Evolutionary conservation across 2,888 invertebrate genomes (phyloP).

Genomic region (Baccha elongata): DNA sequence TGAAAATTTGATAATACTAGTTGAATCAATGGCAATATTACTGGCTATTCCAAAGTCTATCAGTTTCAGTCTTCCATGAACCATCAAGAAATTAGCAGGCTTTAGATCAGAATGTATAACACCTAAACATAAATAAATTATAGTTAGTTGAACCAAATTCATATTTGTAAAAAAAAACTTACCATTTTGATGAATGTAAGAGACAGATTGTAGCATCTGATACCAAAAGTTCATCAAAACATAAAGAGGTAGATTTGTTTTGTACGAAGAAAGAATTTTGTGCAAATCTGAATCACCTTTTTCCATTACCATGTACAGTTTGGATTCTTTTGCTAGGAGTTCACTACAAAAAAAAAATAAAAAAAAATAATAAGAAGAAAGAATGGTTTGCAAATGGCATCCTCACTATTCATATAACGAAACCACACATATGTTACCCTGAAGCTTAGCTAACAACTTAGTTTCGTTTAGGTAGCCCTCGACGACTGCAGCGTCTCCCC

Average conservation of each 20-base stretch:
- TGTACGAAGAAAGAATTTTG: conserved; percentile 86
- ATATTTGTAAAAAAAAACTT: not conserved
- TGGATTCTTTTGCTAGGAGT: conserved; percentile 85
- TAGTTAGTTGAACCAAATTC: not conserved
- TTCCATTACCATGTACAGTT: conserved; percentile 94
- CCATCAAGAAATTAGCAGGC: conserved; percentile 97
- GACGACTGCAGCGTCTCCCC: conserved; percentile 87
- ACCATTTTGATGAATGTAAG: conserved; percentile 94
- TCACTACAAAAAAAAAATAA: conserved; percentile 85
- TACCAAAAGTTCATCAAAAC: conserved; percentile 95
- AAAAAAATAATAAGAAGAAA: too few relatives aligned
- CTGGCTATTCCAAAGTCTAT: conserved; percentile 99
- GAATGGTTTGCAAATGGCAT: conserved; percentile 77
- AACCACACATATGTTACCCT: conserved; percentile 92
- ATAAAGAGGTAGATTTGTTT: conserved; percentile 86
- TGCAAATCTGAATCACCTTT: conserved; percentile 95
- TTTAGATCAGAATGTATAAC: conserved; percentile 98
- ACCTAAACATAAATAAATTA: conserved; percentile 83
- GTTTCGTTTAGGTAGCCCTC: conserved; percentile 95
- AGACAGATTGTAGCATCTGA: conserved; percentile 95
- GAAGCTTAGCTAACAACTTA: conserved; percentile 89
- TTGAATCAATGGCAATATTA: conserved; percentile 92
- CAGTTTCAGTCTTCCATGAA: conserved; percentile 92
- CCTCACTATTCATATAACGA: conserved; percentile 93
- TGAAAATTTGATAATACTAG: conserved; percentile 92